Base-by-base conservation (phyloP, 2,113 vertebrate species). In the Myotis brandtii region DNA sequence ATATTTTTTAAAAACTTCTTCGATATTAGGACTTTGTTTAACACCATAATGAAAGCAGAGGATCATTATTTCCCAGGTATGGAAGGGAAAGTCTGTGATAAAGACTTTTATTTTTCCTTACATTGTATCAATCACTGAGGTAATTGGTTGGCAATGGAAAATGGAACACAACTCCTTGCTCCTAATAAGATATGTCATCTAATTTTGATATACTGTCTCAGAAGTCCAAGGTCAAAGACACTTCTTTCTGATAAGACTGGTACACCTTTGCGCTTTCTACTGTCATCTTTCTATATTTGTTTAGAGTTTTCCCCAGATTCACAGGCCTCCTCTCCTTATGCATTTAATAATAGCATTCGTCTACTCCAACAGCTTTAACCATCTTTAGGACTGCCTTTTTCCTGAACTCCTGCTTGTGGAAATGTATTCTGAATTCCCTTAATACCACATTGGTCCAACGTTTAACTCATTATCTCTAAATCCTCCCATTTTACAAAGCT, bases 91-190 rank as follows among this genome's bases (percentile, higher is more conserved):
- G 95, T 96, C 93, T 95, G 88, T 88, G 94, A 97, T 93, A 83
- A 86, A 97, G 92, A 56, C 91, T 97, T 98, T 97, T 93, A 34
- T 96, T 96, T 96, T 96, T 93, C 80, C 94, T 96, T 98, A 37
- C 20, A 69, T 84, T 89, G 97, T 96, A 96, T 96, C 88, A 62
- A 67, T 97, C 9, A 5, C 27, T 89, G 82, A 97, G 95, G 97
- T 98, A 97, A 98, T 96, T 90, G 95, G 89, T 93, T 96, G 64
- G 87, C 97, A 95, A n/a, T 97, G 83, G 94, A 75, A 95, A 97
- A 77, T 4, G 17, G 37, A 79, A 98, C 70, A 89, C 86, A 97
- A 66, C 72, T 97, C 96, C 86, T 92, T 91, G 97, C 93, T 95
- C 88, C 72, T 12, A n/a, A 9, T 73, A 9, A 7, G 46, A 4